Evolutionary conservation across 2,888 invertebrate species (phyloP).

Genomic region (Ferrisia virgata): DNA sequence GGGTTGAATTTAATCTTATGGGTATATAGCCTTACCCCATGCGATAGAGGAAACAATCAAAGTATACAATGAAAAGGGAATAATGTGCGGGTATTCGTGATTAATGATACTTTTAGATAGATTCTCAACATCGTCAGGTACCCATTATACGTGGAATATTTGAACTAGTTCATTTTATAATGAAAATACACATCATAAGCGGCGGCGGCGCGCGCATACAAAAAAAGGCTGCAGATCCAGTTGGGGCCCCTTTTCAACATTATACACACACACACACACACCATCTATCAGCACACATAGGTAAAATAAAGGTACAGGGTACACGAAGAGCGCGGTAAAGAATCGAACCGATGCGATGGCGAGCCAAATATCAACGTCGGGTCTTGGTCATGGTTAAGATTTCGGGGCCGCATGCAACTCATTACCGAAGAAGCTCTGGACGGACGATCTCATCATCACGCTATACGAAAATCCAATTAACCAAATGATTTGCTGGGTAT

Average conservation of each 20-base stretch:
- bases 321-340: no score
- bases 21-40: neutral
- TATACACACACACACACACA: no score
- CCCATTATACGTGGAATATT: neutral
- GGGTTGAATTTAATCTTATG: neutral
- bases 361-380: no score
- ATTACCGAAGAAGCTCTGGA: no score
- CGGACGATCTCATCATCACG: neutral
- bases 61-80: neutral
- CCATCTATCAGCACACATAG: neutral
- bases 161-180: no score
- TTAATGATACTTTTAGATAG: neutral
- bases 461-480: constrained; percentile 13
- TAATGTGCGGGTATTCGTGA: neutral
- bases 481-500: neutral
- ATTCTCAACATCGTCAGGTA: neutral
- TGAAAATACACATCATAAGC: neutral
- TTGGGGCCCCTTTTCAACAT: no score
- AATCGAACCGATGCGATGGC: no score
- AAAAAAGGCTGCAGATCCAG: neutral
- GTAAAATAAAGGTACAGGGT: no score
- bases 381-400: neutral
- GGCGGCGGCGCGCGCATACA: neutral
- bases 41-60: neutral
- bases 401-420: neutral